Percentiles rank a stretch among this genome's conserved stretches.
Evolutionary conservation across 2,888 invertebrate species (phyloP).

Genomic region (Pemphredon lugubris): DNA sequence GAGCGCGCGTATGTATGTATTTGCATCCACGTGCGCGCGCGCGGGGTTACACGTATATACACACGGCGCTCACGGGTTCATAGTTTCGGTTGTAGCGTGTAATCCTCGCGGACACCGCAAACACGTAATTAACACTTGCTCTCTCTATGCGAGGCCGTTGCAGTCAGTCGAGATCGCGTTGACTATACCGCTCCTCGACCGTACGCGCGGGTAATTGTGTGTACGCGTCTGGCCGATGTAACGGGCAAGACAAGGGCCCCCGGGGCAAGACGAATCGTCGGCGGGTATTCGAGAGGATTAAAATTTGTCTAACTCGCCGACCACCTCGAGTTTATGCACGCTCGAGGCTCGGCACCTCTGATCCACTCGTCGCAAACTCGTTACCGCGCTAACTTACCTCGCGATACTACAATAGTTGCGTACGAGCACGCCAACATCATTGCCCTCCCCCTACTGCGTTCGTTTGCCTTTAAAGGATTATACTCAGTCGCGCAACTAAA

Average conservation of each 20-base stretch:
- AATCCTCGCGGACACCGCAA: slow-evolving; percentile 80
- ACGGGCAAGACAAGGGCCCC: slow-evolving; percentile 30
- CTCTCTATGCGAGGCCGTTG: slow-evolving; percentile 62
- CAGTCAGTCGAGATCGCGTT: slow-evolving; percentile 58
- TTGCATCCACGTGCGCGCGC: not conserved
- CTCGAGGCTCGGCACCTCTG: not conserved
- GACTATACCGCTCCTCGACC: slow-evolving; percentile 48
- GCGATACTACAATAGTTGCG: too few relatives aligned
- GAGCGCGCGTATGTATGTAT: not conserved
- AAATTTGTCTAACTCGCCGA: not conserved
- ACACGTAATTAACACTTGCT: slow-evolving; percentile 81
- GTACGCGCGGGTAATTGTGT: slow-evolving; percentile 55
- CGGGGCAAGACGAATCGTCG: slow-evolving; percentile 5
- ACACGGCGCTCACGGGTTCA: slow-evolving; percentile 66
- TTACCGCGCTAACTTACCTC: too few relatives aligned
- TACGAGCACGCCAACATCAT: too few relatives aligned
- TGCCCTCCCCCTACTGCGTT: too few relatives aligned
- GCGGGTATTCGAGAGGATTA: not conserved
- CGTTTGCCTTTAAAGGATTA: too few relatives aligned
- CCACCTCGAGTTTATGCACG: not conserved
- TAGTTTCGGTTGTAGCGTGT: slow-evolving; percentile 80
- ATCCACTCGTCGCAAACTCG: too few relatives aligned
- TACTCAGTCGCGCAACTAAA: too few relatives aligned
- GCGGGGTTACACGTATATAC: slow-evolving; percentile 3
- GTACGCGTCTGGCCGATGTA: slow-evolving; percentile 39